Conservation (phyloP, 2,888 invertebrate species). For the Papilio elwesi region DNA sequence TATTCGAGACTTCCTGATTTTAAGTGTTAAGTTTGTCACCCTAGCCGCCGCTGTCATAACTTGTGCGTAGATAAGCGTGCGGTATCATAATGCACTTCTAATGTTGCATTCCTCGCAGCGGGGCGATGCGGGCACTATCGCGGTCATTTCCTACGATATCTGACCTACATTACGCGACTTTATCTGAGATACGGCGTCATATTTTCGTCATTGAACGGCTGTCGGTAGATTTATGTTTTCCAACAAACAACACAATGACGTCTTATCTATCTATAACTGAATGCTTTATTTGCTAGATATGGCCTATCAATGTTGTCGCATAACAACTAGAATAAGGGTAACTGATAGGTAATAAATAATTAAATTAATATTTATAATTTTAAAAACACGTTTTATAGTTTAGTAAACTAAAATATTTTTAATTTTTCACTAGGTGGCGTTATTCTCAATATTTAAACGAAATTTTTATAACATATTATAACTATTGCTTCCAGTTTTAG, state of each 20-base stretch:
- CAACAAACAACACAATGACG: constrained; percentile 32
- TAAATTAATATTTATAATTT: too few species aligned
- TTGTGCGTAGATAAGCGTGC: constrained; percentile 40
- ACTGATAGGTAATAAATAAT: too few species aligned
- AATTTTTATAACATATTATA: too few species aligned
- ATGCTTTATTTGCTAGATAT: constrained; percentile 14
- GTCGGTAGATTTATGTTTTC: constrained; percentile 22
- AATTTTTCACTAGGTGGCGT: too few species aligned
- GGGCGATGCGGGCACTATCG: constrained; percentile 29
- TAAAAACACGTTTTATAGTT: too few species aligned
- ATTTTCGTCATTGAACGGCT: constrained; percentile 46
- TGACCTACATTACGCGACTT: constrained; percentile 67
- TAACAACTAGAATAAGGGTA: not conserved
- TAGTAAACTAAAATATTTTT: too few species aligned
- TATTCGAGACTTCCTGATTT: not conserved
- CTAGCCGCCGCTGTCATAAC: constrained; percentile 43
- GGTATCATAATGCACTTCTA: constrained; percentile 59
- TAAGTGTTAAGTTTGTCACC: constrained; percentile 7
- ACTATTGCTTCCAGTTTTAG: too few species aligned
- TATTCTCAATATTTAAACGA: too few species aligned
- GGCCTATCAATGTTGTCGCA: not conserved
- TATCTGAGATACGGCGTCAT: constrained; percentile 63
- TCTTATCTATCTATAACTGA: constrained; percentile 24
- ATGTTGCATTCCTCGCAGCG: constrained; percentile 54
- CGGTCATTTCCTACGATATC: constrained; percentile 47